Evolutionary conservation across 2,797 vertebrate species (phyloP).

Genomic region (Simalia tracyae): DNA sequence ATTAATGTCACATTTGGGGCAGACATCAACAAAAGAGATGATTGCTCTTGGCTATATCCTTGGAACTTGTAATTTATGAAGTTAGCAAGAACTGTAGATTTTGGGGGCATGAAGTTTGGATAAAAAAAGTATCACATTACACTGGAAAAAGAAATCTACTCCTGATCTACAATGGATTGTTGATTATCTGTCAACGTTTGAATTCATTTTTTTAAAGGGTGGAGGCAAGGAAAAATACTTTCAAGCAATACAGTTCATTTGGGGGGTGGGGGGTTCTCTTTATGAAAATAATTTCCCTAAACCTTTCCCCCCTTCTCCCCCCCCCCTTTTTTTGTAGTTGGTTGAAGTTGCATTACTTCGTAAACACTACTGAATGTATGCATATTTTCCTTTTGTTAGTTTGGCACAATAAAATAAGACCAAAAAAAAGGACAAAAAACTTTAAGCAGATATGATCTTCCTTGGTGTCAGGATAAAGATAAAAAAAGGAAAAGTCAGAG

Average conservation of each 20-base stretch:
- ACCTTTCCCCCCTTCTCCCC: background rate
- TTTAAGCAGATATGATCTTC: background rate
- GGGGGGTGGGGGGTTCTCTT: background rate
- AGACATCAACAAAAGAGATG: background rate
- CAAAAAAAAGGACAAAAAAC: background rate
- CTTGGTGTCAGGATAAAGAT: background rate
- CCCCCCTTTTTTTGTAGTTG: background rate
- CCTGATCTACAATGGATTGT: background rate
- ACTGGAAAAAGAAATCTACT: background rate
- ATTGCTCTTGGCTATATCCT: background rate
- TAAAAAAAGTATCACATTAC: background rate
- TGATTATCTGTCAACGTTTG: background rate
- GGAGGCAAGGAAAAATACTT: background rate
- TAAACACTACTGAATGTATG: background rate
- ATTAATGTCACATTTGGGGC: background rate
- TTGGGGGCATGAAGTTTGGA: background rate
- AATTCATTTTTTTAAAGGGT: background rate
- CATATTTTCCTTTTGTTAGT: background rate
- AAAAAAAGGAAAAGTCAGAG: background rate
- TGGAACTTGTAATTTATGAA: background rate
- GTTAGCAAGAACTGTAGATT: background rate
- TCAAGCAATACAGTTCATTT: background rate
- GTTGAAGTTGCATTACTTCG: background rate
- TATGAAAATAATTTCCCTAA: background rate
- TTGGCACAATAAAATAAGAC: background rate